Conservation (phyloP, 2,888 invertebrate genomes). For the Lasioglossum morio region DNA sequence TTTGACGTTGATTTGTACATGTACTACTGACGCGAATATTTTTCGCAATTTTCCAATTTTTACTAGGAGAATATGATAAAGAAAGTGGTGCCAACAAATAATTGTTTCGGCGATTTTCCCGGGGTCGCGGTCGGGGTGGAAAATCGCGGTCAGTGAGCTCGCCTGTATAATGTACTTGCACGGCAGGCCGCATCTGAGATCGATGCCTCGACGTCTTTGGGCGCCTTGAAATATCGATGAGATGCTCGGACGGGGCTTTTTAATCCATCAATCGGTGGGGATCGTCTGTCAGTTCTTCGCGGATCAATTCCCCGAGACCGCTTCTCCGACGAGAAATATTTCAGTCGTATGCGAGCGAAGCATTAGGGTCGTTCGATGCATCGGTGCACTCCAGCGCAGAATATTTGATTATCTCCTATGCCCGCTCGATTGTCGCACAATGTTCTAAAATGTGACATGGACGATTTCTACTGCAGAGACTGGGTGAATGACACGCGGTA, state of each 20-base stretch:
- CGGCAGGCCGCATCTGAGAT: not conserved
- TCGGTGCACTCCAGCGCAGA: not conserved
- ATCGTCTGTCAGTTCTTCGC: not conserved
- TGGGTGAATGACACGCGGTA: too few species aligned
- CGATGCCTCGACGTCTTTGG: constrained; percentile 20
- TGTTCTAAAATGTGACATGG: not conserved
- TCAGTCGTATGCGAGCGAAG: not conserved
- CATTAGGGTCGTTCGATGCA: not conserved
- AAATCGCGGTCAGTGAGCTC: not conserved
- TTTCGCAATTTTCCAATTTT: too few species aligned
- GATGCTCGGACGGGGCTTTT: constrained; percentile 22
- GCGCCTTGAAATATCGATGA: constrained; percentile 60
- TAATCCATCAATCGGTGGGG: constrained; percentile 25
- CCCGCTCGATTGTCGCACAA: not conserved
- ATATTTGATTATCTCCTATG: constrained; percentile 26
- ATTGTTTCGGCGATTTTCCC: not conserved
- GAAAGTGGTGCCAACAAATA: too few species aligned
- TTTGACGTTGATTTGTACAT: too few species aligned
- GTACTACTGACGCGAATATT: too few species aligned
- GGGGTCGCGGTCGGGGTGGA: not conserved
- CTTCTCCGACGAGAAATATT: not conserved
- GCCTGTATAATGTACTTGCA: constrained; percentile 26
- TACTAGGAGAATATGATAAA: too few species aligned
- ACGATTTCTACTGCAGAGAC: too few species aligned
- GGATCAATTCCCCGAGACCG: not conserved